Evolutionary conservation across 1,140 invertebrate genomes (phyloP).

Genomic region (Myzus persicae): DNA sequence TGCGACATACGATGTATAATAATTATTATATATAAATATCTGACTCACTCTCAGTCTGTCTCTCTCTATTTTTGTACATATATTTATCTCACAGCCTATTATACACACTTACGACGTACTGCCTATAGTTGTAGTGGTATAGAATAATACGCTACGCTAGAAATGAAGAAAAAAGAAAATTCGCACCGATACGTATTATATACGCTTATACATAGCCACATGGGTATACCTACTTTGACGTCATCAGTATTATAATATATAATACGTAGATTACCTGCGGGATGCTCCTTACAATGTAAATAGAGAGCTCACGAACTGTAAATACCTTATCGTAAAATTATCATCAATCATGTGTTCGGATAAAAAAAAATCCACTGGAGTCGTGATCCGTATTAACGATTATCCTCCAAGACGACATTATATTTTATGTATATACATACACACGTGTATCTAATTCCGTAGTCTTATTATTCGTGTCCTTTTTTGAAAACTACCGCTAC

Average conservation of each 20-base stretch:
- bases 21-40: neutral
- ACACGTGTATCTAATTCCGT: neutral
- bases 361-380: neutral
- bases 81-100: neutral
- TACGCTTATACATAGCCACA: neutral
- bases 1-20: neutral
- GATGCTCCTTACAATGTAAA: constrained; percentile 34
- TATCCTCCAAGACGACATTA: neutral
- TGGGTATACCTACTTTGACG: neutral
- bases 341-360: constrained; percentile 34
- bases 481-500: neutral
- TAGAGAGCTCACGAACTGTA: constrained; percentile 52
- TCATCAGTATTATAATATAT: neutral
- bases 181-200: neutral
- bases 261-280: neutral
- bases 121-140: no score
- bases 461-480: neutral
- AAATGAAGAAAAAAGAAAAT: constrained; percentile 15
- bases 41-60: neutral
- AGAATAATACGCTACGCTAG: neutral
- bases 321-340: constrained; percentile 53
- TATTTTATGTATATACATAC: neutral
- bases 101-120: neutral
- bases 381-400: constrained; percentile 57
- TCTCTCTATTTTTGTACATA: neutral